These are phyloP conservation scores for Coturnix japonica DNA, from an alignment of 2,113 vertebrate genomes.

Conservation along the genomic window DNA sequence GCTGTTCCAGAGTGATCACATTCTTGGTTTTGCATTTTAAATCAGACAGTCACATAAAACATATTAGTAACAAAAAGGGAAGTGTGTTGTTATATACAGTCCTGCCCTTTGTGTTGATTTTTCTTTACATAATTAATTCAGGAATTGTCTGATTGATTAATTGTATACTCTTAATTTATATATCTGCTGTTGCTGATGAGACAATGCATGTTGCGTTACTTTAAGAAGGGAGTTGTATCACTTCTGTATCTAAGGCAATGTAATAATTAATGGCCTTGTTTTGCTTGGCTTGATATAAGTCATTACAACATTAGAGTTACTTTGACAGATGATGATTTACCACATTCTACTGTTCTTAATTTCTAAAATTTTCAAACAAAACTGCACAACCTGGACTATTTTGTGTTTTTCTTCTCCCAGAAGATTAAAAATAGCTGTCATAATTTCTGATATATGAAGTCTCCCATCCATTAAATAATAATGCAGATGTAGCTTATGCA, in stretches of 20 bases:
- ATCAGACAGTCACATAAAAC: neutral
- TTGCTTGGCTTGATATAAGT: slow-evolving; percentile 61
- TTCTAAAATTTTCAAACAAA: slow-evolving; percentile 62
- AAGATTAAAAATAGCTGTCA: slow-evolving; percentile 34
- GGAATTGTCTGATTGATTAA: slow-evolving; percentile 71
- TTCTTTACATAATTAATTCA: slow-evolving; percentile 67
- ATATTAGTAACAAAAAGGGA: neutral
- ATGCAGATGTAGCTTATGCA: slow-evolving; percentile 18
- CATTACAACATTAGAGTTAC: slow-evolving; percentile 60
- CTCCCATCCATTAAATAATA: slow-evolving; percentile 51
- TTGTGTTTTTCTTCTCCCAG: neutral
- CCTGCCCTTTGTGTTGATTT: slow-evolving; percentile 60
- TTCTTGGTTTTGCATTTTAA: slow-evolving; percentile 32
- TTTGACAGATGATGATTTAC: slow-evolving; percentile 62
- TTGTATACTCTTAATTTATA: slow-evolving; percentile 70
- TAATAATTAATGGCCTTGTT: slow-evolving; percentile 62
- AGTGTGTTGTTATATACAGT: slow-evolving; percentile 8
- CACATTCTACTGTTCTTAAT: slow-evolving; percentile 54
- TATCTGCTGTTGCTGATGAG: slow-evolving; percentile 65
- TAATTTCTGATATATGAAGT: slow-evolving; percentile 24
- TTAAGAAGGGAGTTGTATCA: slow-evolving; percentile 63
- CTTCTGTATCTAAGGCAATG: slow-evolving; percentile 68
- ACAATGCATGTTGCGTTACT: slow-evolving; percentile 68
- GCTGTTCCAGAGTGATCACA: neutral
- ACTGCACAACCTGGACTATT: slow-evolving; percentile 51